Evolutionary conservation across 1,140 invertebrate species (phyloP).

Genomic region (Gonioctena quinquepunctata): DNA sequence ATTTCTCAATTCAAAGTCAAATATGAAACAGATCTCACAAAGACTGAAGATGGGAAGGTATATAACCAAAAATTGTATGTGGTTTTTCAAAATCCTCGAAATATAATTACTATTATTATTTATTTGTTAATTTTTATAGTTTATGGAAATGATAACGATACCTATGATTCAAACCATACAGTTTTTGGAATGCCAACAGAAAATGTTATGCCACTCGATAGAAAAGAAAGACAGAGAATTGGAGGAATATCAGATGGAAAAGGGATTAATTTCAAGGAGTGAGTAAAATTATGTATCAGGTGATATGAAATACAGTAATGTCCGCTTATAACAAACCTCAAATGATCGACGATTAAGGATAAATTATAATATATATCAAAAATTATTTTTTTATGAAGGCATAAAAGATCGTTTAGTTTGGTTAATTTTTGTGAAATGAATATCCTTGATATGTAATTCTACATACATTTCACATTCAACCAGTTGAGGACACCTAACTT

Average conservation of each 20-base stretch:
- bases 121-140: constrained; percentile 30
- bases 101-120: neutral
- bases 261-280: constrained; percentile 38
- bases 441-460: neutral
- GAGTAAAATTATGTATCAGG: neutral
- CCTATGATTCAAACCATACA: constrained; percentile 35
- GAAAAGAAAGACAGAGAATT: constrained; percentile 42
- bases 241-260: constrained; percentile 40
- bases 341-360: neutral
- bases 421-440: neutral
- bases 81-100: too few relatives aligned
- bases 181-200: constrained; percentile 35
- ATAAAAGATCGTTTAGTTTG: neutral
- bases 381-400: too few relatives aligned
- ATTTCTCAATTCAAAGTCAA: constrained; percentile 10
- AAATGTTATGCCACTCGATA: constrained; percentile 31
- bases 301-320: neutral
- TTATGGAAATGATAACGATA: constrained; percentile 32
- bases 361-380: too few relatives aligned
- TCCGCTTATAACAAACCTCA: neutral
- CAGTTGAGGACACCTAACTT: too few relatives aligned
- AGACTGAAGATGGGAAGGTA: neutral
- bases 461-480: neutral
- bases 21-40: neutral
- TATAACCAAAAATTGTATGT: too few relatives aligned